phyloP scores from a whole-genome alignment of 2,797 vertebrate species.

The Coregonus suidteri region DNA sequence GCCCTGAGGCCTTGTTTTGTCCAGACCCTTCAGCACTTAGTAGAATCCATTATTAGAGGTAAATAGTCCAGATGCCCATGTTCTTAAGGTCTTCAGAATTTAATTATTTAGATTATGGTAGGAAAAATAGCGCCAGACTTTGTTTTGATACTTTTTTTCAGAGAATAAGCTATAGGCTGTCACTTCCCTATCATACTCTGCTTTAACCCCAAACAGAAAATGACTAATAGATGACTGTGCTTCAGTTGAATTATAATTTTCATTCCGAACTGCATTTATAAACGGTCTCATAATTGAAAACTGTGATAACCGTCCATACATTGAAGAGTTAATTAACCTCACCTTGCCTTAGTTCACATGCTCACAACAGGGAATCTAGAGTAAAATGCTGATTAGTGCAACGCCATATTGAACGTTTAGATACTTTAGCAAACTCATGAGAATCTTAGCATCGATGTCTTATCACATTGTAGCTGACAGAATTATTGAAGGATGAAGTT shows the following conservation, averaged over 20 bases:
- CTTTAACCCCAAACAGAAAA: slow-evolving; percentile 32
- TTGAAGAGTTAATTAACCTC: slow-evolving; percentile 59
- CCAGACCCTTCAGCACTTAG: slow-evolving; percentile 17
- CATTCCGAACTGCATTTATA: slow-evolving; percentile 42
- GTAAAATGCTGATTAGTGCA: slow-evolving; percentile 58
- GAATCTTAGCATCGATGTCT: slow-evolving; percentile 49
- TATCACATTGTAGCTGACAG: slow-evolving; percentile 29
- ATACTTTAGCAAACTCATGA: slow-evolving; percentile 25
- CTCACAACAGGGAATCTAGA: slow-evolving; percentile 53
- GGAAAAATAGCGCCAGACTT: not conserved
- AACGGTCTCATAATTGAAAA: slow-evolving; percentile 42
- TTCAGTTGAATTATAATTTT: slow-evolving; percentile 32
- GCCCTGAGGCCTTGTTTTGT: slow-evolving; percentile 7
- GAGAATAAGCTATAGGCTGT: not conserved
- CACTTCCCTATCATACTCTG: slow-evolving; percentile 45
- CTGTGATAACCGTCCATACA: slow-evolving; percentile 23
- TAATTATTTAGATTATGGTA: not conserved
- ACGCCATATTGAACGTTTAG: slow-evolving; percentile 58
- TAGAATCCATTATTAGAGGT: slow-evolving; percentile 25
- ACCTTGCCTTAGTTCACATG: slow-evolving; percentile 39
- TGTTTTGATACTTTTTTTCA: not conserved
- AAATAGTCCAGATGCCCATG: slow-evolving; percentile 19
- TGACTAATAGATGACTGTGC: slow-evolving; percentile 30
- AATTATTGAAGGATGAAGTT: slow-evolving; percentile 30
- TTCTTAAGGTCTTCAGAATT: not conserved